Evolutionary conservation across 2,888 invertebrate genomes (phyloP).

Genomic region (Ypsolopha scabrella): DNA sequence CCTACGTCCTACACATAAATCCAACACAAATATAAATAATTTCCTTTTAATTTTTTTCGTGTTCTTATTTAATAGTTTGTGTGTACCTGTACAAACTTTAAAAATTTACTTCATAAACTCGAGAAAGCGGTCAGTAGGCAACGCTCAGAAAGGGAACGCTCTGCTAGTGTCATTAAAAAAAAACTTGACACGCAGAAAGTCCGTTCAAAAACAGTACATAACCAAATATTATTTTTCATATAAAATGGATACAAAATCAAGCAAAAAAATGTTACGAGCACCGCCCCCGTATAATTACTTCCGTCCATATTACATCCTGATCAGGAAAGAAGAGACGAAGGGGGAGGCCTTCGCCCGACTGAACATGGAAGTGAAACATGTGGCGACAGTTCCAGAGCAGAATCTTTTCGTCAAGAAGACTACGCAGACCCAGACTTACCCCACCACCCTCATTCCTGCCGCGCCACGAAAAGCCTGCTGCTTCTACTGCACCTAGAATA

Average conservation of each 20-base stretch:
- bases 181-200: too few species aligned
- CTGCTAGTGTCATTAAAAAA: too few species aligned
- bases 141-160: too few species aligned
- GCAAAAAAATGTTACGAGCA: conserved; percentile 27
- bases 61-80: too few species aligned
- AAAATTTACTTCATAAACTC: too few species aligned
- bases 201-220: too few species aligned
- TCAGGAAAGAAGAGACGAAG: conserved; percentile 57
- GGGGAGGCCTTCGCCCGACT: conserved; percentile 51
- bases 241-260: not conserved
- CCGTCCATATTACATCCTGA: conserved; percentile 46
- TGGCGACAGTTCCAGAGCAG: not conserved
- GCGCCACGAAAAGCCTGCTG: not conserved
- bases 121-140: too few species aligned
- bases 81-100: too few species aligned
- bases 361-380: conserved; percentile 53
- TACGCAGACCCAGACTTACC: not conserved
- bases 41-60: too few species aligned
- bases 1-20: too few species aligned
- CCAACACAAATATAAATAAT: too few species aligned
- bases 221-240: not conserved
- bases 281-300: conserved; percentile 29
- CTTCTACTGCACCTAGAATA: not conserved
- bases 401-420: not conserved
- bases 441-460: not conserved